Evolutionary conservation across 2,797 vertebrate genomes (phyloP), one percentile per base, ranked within the genome.

Genomic region (Tangara arthus): DNA sequence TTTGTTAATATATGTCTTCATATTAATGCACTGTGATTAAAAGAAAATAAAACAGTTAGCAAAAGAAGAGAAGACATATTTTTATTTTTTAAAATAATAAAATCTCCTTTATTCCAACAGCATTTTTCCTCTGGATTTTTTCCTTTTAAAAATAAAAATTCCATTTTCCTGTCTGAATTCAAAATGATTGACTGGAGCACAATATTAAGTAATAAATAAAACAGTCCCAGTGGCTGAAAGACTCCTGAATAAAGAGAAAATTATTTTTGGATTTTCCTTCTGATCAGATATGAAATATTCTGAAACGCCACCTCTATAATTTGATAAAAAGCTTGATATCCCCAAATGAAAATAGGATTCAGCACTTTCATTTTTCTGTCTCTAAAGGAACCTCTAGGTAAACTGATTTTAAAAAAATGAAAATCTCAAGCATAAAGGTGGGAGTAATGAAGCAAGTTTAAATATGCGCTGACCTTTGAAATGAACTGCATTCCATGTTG

Each of bases 221-320:
- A 95, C 94, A 97, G 90, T 94, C 86, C 94, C 96, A 84, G 92
- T 97, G 96, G 97, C 97, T 97, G 97, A 97, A 98, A 98, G 97
- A 97, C 96, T 98, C 95, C 84, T 97, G 97, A 98, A 98, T 98
- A 98, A 98, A 98, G 90, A 97, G 97, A 98, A 98, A 98, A 98
- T 98, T 98, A 98, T 98, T 98, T 98, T 97, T 98, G 98, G 98
- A 98, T 98, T 98, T 98, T 97, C 97, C 89, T 98, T 98, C 98
- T 98, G 98, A 99, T 99, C 98, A 98, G 98, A 99, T 98, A 98
- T 98, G 96, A 99, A 98, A 99, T 98, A 98, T 98, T 99, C 98
- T 98, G 98, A 98, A 98, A 98, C 49, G 87, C 96, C 97, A 97
- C 97, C 97, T 98, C 98, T 98, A 98, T 99, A 99, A 99, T 99